A percentile compares a stretch with the other conserved stretches of the same genome.
phyloP scores from a whole-genome alignment of 2,797 vertebrate genomes.

The Bradypodion pumilum region DNA sequence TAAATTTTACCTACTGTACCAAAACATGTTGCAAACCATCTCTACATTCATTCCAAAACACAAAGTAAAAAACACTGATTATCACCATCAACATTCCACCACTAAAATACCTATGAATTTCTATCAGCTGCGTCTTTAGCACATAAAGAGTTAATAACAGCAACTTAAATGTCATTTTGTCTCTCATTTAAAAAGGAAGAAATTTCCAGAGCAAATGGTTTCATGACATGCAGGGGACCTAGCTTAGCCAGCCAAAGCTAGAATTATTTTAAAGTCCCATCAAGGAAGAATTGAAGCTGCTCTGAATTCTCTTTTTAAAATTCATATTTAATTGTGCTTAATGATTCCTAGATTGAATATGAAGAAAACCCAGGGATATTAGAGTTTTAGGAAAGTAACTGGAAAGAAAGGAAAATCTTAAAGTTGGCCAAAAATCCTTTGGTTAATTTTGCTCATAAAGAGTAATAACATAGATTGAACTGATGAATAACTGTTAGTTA shows the following conservation, averaged over 20 bases:
- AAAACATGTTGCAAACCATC: neutral
- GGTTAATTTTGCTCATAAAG: no score
- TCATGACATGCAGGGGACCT: neutral
- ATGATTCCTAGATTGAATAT: neutral
- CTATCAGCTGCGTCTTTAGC: no score
- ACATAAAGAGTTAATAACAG: neutral
- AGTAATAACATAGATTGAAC: no score
- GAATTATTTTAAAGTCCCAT: neutral
- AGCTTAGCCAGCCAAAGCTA: neutral
- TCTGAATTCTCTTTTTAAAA: neutral
- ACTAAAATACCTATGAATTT: neutral
- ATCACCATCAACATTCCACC: neutral
- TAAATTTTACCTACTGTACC: conserved; percentile 9
- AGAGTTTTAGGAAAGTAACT: neutral
- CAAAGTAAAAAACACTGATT: no score
- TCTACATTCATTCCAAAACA: conserved; percentile 2
- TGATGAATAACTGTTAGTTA: no score
- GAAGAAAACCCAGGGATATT: neutral
- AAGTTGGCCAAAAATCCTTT: neutral
- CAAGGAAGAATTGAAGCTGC: neutral
- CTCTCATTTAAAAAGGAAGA: neutral
- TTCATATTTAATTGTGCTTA: neutral
- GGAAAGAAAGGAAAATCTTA: neutral
- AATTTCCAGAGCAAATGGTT: neutral
- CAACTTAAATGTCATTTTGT: neutral